Base-by-base conservation (phyloP, 1,140 invertebrate genomes). In the Propsilocerus akamusi region DNA sequence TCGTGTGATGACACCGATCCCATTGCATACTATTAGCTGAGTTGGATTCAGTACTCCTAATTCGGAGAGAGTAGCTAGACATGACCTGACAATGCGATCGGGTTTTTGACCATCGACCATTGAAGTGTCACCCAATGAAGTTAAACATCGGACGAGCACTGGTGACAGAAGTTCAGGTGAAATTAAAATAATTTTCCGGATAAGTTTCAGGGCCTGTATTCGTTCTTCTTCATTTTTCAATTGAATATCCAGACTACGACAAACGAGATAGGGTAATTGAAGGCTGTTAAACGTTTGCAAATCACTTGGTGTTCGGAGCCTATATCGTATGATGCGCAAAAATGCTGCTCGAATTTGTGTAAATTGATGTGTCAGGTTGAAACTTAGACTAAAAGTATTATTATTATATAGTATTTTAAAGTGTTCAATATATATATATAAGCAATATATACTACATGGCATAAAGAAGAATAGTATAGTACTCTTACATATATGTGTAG, bases 271-370 rank as follows among this genome's bases (percentile, higher is more conserved):
- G 55, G 86, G 84, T 57, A 92, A 73, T 59, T 86, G 81, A 51
- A 93, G 66, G 53, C 76, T 76, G 58, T 88, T 81, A 50, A 94
- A 78, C 32, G 73, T 71, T 54, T 80, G 68, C 46, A 94, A 73
- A 66, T 90, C 81, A 57, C 80, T 76, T 55, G 83, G 75, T 55
- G 76, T 79, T 56, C 75, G 78, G 8, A 95, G 68, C 53, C 91
- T 72, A 65, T 95, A 89, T 51, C 91, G 74, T 24, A 96, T 72
- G 10, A 83, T 82, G 57, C 91, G 73, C 34, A 97, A 68, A 14
- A 84, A 81, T 28, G 85, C 88, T 49, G 91, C 85, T 60, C 91
- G 76, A 30, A 97, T 81, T 64, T 92, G 86, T 55, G 84, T 85
- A n/a, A 84, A 80, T 54, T 91, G 85, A 63, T 92, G 80, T 20